A percentile compares a stretch with the other conserved stretches of the same genome.
Evolutionary conservation across 2,888 invertebrate species (phyloP).

Genomic region (Rugalucina vietnamica): DNA sequence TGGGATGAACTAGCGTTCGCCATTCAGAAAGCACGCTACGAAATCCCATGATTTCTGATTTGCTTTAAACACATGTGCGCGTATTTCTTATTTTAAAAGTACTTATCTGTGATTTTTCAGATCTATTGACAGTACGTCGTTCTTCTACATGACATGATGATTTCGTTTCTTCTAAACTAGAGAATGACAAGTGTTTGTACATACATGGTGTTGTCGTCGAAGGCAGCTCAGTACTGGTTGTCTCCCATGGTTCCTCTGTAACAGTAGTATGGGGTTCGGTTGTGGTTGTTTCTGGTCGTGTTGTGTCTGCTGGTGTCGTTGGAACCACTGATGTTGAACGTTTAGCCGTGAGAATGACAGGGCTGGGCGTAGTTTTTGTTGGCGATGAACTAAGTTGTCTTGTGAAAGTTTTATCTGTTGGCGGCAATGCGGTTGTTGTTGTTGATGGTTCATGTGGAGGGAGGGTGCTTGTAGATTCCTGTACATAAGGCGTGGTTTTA

Average conservation of each 20-base stretch:
- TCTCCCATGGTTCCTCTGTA: neutral
- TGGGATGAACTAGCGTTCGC: no score
- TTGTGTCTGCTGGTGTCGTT: neutral
- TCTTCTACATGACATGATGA: no score
- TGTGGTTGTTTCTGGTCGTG: neutral
- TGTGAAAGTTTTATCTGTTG: neutral
- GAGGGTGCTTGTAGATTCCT: neutral
- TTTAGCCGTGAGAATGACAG: neutral
- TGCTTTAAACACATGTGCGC: no score
- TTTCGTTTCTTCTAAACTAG: no score
- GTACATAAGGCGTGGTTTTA: neutral
- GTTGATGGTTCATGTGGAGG: neutral
- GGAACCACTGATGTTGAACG: neutral
- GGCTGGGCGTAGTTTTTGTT: neutral
- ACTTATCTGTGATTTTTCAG: no score
- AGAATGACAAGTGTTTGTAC: no score
- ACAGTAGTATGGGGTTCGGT: neutral
- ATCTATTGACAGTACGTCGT: no score
- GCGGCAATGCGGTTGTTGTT: neutral
- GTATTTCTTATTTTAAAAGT: no score
- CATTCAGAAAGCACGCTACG: no score
- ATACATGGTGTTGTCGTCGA: constrained; percentile 54
- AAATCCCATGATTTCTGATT: no score
- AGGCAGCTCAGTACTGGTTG: constrained; percentile 21
- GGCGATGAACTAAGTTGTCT: neutral